Conservation (phyloP, 2,888 invertebrate genomes). For the Andrena praecox region DNA sequence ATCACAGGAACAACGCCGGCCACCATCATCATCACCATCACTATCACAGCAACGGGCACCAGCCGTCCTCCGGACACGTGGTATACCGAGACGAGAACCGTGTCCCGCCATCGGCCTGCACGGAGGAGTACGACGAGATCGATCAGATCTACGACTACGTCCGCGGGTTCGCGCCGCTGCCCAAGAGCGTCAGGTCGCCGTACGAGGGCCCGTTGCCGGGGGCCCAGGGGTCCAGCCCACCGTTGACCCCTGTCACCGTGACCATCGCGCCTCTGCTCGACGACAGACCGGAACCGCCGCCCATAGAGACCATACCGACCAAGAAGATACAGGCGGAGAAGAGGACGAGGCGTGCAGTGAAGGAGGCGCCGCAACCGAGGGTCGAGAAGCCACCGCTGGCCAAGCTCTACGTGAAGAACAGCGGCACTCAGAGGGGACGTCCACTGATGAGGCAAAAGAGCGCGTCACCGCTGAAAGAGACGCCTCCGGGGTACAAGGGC, state of each 20-base stretch:
- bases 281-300: constrained; percentile 94
- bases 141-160: constrained; percentile 99
- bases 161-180: constrained; percentile 95
- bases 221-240: constrained; percentile 73
- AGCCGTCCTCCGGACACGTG: constrained; percentile 83
- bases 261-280: constrained; percentile 86
- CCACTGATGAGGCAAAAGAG: constrained; percentile 90
- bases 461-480: constrained; percentile 90
- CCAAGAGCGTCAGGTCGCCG: constrained; percentile 91
- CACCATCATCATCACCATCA: constrained; percentile 86
- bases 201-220: constrained; percentile 84
- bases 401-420: constrained; percentile 93
- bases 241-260: constrained; percentile 87
- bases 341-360: constrained; percentile 89
- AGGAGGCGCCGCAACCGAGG: constrained; percentile 87
- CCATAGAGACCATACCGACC: constrained; percentile 95
- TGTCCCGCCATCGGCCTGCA: constrained; percentile 86
- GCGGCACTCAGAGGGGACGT: constrained; percentile 88
- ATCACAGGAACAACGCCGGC: constrained; percentile 85
- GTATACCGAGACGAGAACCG: constrained; percentile 89
- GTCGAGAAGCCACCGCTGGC: constrained; percentile 88
- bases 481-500: constrained; percentile 89
- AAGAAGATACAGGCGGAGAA: constrained; percentile 93
- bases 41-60: constrained; percentile 85
- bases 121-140: constrained; percentile 97